phyloP scores from a whole-genome alignment of 2,113 vertebrate genomes.

The Elephas maximus region DNA sequence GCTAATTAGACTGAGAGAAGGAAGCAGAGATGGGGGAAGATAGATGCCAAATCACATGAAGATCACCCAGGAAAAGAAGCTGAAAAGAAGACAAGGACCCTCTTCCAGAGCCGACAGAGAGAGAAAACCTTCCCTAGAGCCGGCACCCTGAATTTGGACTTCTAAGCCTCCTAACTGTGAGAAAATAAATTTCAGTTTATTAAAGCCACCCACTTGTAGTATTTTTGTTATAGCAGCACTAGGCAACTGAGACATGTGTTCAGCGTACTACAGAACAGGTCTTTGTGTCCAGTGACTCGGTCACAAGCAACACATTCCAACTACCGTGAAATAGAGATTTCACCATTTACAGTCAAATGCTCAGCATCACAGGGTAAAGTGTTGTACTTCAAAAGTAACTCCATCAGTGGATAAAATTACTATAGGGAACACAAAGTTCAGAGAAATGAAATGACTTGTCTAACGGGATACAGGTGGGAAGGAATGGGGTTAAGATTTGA shows the following conservation, averaged over 20 bases:
- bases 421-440: background rate
- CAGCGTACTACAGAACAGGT: background rate
- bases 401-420: background rate
- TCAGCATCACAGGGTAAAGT: background rate
- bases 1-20: too few species aligned
- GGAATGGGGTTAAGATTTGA: background rate
- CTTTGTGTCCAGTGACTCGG: background rate
- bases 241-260: background rate
- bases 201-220: background rate
- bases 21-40: too few species aligned
- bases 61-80: too few species aligned
- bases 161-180: background rate
- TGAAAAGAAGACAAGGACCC: too few species aligned
- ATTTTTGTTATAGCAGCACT: background rate
- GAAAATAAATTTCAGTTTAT: background rate
- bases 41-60: too few species aligned
- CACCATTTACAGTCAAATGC: background rate
- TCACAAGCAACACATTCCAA: background rate
- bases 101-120: too few species aligned
- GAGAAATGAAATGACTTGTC: background rate
- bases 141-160: background rate
- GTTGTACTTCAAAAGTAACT: background rate
- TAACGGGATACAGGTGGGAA: background rate
- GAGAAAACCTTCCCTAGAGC: background rate
- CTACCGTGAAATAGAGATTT: background rate